A percentile compares a stretch with the other conserved stretches of the same genome.
These are phyloP conservation scores for Podarcis cretensis DNA, from an alignment of 2,113 vertebrate species.

Conservation along the genomic window DNA sequence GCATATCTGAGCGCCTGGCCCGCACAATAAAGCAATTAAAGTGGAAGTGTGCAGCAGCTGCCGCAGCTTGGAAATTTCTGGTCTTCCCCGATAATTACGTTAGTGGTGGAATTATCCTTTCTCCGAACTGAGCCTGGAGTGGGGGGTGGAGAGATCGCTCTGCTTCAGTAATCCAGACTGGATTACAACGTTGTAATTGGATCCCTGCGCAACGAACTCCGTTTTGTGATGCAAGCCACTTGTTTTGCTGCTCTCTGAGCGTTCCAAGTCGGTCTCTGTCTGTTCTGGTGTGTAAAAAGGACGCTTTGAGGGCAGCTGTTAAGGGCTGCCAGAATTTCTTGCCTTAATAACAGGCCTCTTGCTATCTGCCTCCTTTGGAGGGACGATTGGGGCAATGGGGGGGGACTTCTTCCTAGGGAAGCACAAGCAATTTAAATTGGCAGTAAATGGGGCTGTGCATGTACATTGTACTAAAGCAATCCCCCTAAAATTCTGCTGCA, in stretches of 20 bases:
- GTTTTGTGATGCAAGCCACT: not conserved
- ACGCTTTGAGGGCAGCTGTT: not conserved
- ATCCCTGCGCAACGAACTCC: not conserved
- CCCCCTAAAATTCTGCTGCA: not conserved
- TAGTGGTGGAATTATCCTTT: not conserved
- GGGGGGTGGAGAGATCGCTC: accelerated
- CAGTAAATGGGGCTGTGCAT: not conserved
- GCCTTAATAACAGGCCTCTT: not conserved
- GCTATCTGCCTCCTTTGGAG: not conserved
- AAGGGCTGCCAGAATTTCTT: not conserved
- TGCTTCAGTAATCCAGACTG: not conserved
- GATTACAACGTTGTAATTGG: constrained; percentile 17
- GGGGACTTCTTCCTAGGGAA: not conserved
- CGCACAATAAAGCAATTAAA: not conserved
- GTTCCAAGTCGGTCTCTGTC: accelerated
- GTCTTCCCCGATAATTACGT: not conserved
- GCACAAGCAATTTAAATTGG: no score
- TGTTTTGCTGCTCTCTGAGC: not conserved
- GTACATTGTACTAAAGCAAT: not conserved
- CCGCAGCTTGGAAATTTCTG: not conserved
- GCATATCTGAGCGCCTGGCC: accelerated
- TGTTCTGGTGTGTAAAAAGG: not conserved
- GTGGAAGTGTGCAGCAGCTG: accelerated
- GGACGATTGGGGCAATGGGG: no score
- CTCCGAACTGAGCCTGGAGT: accelerated